Percentiles rank a stretch among this genome's conserved stretches.
phyloP scores from a whole-genome alignment of 2,113 vertebrate genomes.

The Phrynosoma platyrhinos region DNA sequence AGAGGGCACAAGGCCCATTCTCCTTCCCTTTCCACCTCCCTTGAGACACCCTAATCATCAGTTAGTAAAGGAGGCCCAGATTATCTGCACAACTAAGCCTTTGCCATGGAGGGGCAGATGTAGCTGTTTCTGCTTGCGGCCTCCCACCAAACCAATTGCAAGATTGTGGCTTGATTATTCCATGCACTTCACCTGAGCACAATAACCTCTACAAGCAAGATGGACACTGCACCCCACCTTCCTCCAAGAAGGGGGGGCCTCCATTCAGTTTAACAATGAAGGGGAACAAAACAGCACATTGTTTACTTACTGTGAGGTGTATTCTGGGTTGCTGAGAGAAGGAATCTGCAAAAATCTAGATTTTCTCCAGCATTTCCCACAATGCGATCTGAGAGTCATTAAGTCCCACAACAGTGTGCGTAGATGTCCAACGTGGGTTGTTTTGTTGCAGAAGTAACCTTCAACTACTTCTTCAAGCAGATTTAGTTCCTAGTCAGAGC shows the following conservation, averaged over 20 bases:
- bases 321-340: no score
- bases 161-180: not conserved
- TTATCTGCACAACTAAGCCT: not conserved
- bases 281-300: not conserved
- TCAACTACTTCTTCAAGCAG: no score
- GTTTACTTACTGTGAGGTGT: no score
- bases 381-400: not conserved
- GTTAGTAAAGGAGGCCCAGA: not conserved
- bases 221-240: not conserved
- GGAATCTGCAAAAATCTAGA: no score
- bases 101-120: not conserved
- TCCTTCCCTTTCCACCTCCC: not conserved
- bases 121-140: not conserved
- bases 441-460: no score
- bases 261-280: no score
- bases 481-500: not conserved
- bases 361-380: not conserved
- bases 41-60: not conserved
- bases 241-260: not conserved
- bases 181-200: not conserved
- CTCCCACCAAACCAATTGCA: not conserved
- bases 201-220: not conserved
- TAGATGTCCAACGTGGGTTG: not conserved
- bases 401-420: rapidly evolving
- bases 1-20: not conserved